Conservation (phyloP, 2,888 invertebrate species). For the Polyommatus icarus region DNA sequence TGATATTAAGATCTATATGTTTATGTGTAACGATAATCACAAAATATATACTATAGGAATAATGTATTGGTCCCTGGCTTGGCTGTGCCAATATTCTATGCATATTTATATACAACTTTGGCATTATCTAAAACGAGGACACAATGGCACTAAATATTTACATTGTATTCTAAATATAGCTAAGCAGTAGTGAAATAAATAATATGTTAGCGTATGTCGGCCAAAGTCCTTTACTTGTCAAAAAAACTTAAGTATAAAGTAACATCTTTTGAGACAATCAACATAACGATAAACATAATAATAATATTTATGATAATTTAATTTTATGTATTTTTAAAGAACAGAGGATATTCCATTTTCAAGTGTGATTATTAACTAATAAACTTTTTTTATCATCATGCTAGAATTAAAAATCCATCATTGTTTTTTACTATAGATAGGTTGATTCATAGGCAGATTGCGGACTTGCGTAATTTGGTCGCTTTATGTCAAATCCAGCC, state of each 20-base stretch:
- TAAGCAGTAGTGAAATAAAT: slow-evolving; percentile 29
- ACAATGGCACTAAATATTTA: slow-evolving; percentile 52
- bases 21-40: background rate
- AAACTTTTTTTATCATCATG: background rate
- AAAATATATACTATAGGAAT: background rate
- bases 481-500: too few relatives aligned
- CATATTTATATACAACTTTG: slow-evolving; percentile 70
- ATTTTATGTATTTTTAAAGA: background rate
- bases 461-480: too few relatives aligned
- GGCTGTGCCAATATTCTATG: slow-evolving; percentile 26
- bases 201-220: slow-evolving; percentile 4
- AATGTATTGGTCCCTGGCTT: slow-evolving; percentile 3
- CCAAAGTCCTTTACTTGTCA: slow-evolving; percentile 17
- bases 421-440: too few relatives aligned
- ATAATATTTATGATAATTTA: background rate
- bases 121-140: slow-evolving; percentile 64
- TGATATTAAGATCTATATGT: background rate
- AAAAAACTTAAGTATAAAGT: background rate
- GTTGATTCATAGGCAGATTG: too few relatives aligned
- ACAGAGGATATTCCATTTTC: background rate
- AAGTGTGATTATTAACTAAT: background rate
- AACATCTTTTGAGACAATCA: background rate
- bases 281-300: background rate
- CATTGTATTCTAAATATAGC: slow-evolving; percentile 42
- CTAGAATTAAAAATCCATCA: too few relatives aligned